Evolutionary conservation across 2,888 invertebrate species (phyloP).

Genomic region (Mystacides longicornis): DNA sequence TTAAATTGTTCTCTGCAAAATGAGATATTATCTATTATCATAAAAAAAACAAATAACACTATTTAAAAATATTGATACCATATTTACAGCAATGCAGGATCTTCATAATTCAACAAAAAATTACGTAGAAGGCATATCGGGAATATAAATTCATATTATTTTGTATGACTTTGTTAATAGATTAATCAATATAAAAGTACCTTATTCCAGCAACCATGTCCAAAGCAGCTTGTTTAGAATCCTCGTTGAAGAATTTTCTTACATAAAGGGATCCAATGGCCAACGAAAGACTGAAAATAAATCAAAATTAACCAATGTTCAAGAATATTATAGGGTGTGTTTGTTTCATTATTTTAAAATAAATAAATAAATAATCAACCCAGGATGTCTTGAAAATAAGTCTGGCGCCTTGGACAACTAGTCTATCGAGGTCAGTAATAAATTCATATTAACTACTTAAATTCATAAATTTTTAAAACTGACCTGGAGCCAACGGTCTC

Average conservation of each 20-base stretch:
- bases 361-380: no score
- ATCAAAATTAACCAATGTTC: not conserved
- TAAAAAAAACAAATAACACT: no score
- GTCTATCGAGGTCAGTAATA: not conserved
- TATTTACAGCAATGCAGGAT: no score
- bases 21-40: no score
- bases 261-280: slow-evolving; percentile 82
- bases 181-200: slow-evolving; percentile 28
- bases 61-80: no score
- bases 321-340: not conserved
- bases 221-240: slow-evolving; percentile 72
- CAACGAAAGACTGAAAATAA: slow-evolving; percentile 54
- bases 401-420: no score
- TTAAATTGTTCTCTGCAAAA: slow-evolving; percentile 58
- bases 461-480: not conserved
- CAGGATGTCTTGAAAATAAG: no score
- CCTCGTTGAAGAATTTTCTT: slow-evolving; percentile 77
- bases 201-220: slow-evolving; percentile 86
- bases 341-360: no score
- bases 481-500: slow-evolving; percentile 72
- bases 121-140: no score
- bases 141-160: no score
- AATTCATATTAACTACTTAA: not conserved
- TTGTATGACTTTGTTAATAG: no score
- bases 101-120: no score